These are phyloP conservation scores for Enchytraeus crypticus DNA, from an alignment of 2,888 invertebrate genomes.

Conservation along the genomic window DNA sequence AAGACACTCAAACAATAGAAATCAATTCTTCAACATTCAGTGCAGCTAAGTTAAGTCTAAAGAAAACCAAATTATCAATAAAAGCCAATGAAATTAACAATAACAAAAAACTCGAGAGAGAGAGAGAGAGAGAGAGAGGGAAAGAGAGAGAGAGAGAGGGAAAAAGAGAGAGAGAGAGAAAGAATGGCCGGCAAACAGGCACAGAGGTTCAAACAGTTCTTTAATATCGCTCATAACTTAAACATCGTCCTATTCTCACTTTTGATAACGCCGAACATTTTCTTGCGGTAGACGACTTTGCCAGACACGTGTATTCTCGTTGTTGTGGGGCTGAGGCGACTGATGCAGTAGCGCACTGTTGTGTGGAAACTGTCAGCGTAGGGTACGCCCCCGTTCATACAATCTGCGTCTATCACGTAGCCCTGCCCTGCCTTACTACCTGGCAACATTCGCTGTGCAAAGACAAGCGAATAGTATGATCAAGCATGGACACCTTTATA, in stretches of 20 bases:
- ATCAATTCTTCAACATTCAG: too few relatives aligned
- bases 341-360: conserved; percentile 72
- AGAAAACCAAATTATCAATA: neutral
- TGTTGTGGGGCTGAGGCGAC: conserved; percentile 56
- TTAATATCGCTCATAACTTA: too few relatives aligned
- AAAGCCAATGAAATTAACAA: neutral
- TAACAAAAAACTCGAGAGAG: too few relatives aligned
- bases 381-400: conserved; percentile 79
- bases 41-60: too few relatives aligned
- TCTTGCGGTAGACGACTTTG: conserved; percentile 79
- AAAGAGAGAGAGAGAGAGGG: too few relatives aligned
- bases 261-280: conserved; percentile 81
- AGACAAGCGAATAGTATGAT: neutral
- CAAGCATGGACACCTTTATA: neutral
- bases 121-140: too few relatives aligned
- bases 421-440: conserved; percentile 61
- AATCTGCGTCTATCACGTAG: conserved; percentile 78
- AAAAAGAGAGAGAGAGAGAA: too few relatives aligned
- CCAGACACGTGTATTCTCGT: conserved; percentile 63
- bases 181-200: too few relatives aligned
- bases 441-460: conserved; percentile 35
- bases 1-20: too few relatives aligned
- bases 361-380: conserved; percentile 90
- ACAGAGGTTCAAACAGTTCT: too few relatives aligned
- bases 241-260: conserved; percentile 58